A percentile compares a stretch with the other conserved stretches of the same genome.
These are phyloP conservation scores for Phallusia fumigata DNA, from an alignment of 23 tunicate species.

Conservation along the genomic window DNA sequence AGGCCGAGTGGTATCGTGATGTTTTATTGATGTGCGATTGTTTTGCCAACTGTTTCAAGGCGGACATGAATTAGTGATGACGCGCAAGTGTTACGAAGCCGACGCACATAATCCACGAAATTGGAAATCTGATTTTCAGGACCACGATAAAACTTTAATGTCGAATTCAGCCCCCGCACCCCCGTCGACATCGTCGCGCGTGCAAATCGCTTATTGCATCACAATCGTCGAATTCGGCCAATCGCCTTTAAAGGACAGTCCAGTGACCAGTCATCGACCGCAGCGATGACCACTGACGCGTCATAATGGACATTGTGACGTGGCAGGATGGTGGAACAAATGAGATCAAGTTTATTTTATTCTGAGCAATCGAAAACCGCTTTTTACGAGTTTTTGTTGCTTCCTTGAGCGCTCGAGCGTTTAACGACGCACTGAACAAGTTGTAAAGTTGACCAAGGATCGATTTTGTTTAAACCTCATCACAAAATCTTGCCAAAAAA, in stretches of 20 bases:
- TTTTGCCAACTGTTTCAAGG: conserved; percentile 9
- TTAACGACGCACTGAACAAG: background rate
- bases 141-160: background rate
- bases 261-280: background rate
- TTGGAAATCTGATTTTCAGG: background rate
- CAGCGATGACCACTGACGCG: conserved; percentile 21
- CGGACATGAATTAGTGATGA: background rate
- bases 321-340: background rate
- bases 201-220: conserved; percentile 7
- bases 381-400: conserved; percentile 7
- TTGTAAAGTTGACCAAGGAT: background rate
- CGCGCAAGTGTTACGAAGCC: conserved; percentile 2
- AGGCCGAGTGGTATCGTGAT: background rate
- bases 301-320: conserved; percentile 40
- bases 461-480: background rate
- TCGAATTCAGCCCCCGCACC: background rate
- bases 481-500: background rate
- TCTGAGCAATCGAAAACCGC: background rate
- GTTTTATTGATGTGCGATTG: conserved; percentile 5
- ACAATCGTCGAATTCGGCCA: background rate
- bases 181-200: background rate
- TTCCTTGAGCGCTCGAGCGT: background rate
- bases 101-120: background rate
- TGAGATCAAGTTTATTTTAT: background rate
- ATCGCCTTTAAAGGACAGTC: background rate